A percentile compares a stretch with the other conserved stretches of the same genome.
phyloP scores from a whole-genome alignment of 2,797 vertebrate species.

The Euthynnus affinis region DNA sequence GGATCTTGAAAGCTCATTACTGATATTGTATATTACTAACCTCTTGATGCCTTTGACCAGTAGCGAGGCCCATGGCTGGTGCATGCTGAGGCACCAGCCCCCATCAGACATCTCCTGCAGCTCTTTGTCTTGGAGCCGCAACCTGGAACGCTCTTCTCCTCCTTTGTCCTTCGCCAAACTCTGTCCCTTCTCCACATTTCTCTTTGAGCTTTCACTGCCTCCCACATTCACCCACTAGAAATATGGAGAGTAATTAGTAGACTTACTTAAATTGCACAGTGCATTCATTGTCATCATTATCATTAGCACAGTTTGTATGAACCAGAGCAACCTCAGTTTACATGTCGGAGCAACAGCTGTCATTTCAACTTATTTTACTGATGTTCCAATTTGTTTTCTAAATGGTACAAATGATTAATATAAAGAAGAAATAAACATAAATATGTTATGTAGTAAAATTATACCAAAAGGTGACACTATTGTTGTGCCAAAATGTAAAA shows the following conservation, averaged over 20 bases:
- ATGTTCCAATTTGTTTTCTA: neutral
- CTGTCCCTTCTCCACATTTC: slow-evolving; percentile 37
- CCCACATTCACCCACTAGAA: slow-evolving; percentile 93
- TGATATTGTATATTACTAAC: slow-evolving; percentile 58
- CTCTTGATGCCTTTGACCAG: slow-evolving; percentile 94
- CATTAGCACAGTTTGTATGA: neutral
- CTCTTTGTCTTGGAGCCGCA: slow-evolving; percentile 95
- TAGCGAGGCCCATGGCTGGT: slow-evolving; percentile 98
- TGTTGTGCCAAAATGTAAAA: neutral
- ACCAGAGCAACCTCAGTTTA: neutral
- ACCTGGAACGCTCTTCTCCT: slow-evolving; percentile 77
- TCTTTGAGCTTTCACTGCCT: slow-evolving; percentile 73
- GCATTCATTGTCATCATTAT: neutral
- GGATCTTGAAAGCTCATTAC: neutral
- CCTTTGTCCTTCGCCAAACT: slow-evolving; percentile 43
- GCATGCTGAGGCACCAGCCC: slow-evolving; percentile 98
- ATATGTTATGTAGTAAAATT: neutral
- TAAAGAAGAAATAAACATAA: neutral
- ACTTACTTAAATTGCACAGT: neutral
- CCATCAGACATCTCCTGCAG: slow-evolving; percentile 95
- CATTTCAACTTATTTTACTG: slow-evolving; percentile 14
- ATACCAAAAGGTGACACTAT: neutral
- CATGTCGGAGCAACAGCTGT: neutral
- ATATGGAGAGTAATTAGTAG: neutral
- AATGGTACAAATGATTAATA: neutral